Conservation (phyloP, 2,888 invertebrate species). For the Druceiella hillmani region DNA sequence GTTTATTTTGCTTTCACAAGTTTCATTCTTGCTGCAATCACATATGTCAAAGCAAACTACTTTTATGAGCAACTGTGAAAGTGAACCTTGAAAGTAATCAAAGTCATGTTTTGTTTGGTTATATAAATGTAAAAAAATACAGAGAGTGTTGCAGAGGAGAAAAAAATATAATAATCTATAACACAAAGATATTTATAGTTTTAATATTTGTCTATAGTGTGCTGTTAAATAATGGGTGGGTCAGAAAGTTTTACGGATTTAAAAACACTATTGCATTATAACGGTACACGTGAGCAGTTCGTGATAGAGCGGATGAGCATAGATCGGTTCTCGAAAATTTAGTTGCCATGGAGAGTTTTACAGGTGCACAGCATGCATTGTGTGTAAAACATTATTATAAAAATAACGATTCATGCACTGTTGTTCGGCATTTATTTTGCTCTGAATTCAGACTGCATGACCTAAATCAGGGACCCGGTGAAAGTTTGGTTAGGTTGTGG, state of each 20-base stretch:
- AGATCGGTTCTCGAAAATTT: background rate
- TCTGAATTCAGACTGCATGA: background rate
- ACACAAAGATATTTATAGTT: no score
- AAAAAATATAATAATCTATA: no score
- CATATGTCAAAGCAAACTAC: no score
- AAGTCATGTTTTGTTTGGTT: no score
- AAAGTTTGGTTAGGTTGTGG: background rate
- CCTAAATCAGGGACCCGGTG: background rate
- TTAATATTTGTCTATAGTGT: no score
- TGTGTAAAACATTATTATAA: background rate
- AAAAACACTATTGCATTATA: background rate
- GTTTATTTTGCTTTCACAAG: no score
- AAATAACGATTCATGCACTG: background rate
- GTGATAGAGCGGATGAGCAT: background rate
- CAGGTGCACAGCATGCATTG: background rate
- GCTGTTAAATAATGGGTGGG: background rate
- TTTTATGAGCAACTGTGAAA: no score
- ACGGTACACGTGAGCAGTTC: background rate
- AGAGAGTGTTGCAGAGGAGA: no score
- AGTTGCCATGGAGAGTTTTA: background rate
- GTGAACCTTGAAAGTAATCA: no score
- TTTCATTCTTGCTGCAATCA: no score
- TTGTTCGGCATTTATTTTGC: constrained; percentile 1
- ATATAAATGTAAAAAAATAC: no score
- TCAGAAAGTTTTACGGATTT: background rate